Percentiles rank a stretch among this genome's conserved stretches.
These are phyloP conservation scores for Euura saliciscinereae DNA, from an alignment of 1,140 invertebrate genomes.

Conservation along the genomic window DNA sequence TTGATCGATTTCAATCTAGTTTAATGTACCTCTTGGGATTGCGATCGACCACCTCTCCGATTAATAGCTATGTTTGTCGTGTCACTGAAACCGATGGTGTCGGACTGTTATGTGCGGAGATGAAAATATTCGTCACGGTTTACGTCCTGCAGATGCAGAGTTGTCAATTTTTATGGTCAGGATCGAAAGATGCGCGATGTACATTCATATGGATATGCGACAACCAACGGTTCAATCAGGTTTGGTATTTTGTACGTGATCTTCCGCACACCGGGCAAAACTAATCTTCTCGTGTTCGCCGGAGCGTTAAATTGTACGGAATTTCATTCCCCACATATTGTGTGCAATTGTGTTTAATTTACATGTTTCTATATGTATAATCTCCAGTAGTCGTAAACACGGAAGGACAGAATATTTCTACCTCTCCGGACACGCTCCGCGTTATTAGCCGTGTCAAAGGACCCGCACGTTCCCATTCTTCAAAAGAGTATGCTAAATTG, in stretches of 20 bases:
- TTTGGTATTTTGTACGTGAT: too few relatives aligned
- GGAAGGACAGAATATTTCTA: neutral
- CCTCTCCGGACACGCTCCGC: neutral
- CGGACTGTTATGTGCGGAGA: too few relatives aligned
- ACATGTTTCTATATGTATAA: neutral
- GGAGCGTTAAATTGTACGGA: neutral
- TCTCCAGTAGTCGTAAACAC: neutral
- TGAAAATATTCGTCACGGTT: too few relatives aligned
- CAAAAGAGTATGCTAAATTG: too few relatives aligned
- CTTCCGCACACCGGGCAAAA: neutral
- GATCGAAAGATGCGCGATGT: too few relatives aligned
- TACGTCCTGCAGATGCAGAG: too few relatives aligned
- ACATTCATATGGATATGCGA: too few relatives aligned
- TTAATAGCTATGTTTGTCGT: slow-evolving; percentile 4
- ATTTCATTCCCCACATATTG: slow-evolving; percentile 1
- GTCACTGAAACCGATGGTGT: slow-evolving; percentile 5
- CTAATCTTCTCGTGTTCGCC: neutral
- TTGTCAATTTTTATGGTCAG: too few relatives aligned
- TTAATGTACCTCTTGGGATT: slow-evolving; percentile 7
- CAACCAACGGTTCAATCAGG: too few relatives aligned
- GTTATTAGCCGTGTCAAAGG: too few relatives aligned
- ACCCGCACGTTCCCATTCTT: too few relatives aligned
- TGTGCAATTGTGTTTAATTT: slow-evolving; percentile 2
- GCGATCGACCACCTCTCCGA: neutral
- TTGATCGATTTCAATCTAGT: slow-evolving; percentile 5